Percentiles rank a stretch among this genome's conserved stretches.
Conservation (phyloP, 2,797 vertebrate genomes). For the Enteromius trimaculatus region DNA sequence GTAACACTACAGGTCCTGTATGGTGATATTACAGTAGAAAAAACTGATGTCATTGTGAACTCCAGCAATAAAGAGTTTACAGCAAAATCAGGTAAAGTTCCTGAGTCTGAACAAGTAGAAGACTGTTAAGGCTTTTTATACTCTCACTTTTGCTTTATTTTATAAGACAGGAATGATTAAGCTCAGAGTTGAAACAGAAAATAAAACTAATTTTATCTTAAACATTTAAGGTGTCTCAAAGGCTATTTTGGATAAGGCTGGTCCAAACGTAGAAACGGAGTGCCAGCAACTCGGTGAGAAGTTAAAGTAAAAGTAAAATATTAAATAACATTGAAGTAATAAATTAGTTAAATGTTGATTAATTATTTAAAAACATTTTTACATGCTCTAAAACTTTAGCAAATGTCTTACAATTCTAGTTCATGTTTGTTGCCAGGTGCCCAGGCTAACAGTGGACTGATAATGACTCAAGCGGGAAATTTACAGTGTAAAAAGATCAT, state of each 20-base stretch:
- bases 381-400: background rate
- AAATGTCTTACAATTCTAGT: background rate
- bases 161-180: background rate
- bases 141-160: background rate
- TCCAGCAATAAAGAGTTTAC: slow-evolving; percentile 79
- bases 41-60: slow-evolving; percentile 87
- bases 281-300: slow-evolving; percentile 69
- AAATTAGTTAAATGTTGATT: too few relatives aligned
- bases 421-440: slow-evolving; percentile 61
- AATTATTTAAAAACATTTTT: too few relatives aligned
- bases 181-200: background rate
- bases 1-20: slow-evolving; percentile 77
- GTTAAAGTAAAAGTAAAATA: background rate
- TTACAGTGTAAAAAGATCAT: slow-evolving; percentile 76
- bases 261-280: slow-evolving; percentile 68
- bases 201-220: background rate
- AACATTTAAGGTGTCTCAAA: slow-evolving; percentile 75
- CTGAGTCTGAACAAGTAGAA: background rate
- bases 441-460: slow-evolving; percentile 62
- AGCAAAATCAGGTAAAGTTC: slow-evolving; percentile 78
- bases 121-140: background rate
- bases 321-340: background rate
- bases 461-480: slow-evolving; percentile 76
- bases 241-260: slow-evolving; percentile 77
- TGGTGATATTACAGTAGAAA: slow-evolving; percentile 88